Evolutionary conservation across 2,888 invertebrate genomes (phyloP), one percentile per base, ranked within the genome.

Genomic region (Diloba caeruleocephala): DNA sequence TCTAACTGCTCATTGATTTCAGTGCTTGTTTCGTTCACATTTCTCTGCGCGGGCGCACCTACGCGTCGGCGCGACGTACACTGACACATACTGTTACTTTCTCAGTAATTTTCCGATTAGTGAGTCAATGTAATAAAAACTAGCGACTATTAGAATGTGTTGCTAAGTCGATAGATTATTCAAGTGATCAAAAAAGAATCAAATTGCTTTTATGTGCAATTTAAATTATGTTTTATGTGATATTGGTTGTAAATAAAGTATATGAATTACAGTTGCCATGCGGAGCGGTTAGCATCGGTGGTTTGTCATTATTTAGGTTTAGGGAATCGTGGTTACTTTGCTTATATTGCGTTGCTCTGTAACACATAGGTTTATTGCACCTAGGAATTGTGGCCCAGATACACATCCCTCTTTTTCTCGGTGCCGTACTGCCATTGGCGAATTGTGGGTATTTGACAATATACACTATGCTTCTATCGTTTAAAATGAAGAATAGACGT

Each of bases 41-140:
- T 76, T 77, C 65, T 60, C 44, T 53, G 70, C 63, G 62, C 71
- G 72, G 74, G 79, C 81, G 80, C 82, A 71, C 78, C 81, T 79
- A 82, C 83, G 81, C 76, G 36, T 56, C 44, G 36, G 34, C 42
- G 23, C 38, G 50, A 34, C 66, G 67, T 50, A 63, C 66, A 69
- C 64, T 61, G 32, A 59, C 54, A 59, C 63, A 61, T 51, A 66
- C 42, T 60, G 62, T 62, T 67, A 62, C 62, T 62, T 67, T 67
- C 68, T 60, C 43, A 7, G 68, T 62, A 39, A 60, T 67, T 67
- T 62, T 67, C 68, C 62, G 19, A 69, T 65, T 56, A 69, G 46
- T 48, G 25, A 62, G 28, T 36, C 43, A 25, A 28, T 45, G 44
- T 37, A 23, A 44, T 52, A 68, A 52, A 51, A 58, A 67, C 33